Evolutionary conservation across 2,888 invertebrate genomes (phyloP), one percentile per base, ranked within the genome.

Genomic region (Phlogophora meticulosa): DNA sequence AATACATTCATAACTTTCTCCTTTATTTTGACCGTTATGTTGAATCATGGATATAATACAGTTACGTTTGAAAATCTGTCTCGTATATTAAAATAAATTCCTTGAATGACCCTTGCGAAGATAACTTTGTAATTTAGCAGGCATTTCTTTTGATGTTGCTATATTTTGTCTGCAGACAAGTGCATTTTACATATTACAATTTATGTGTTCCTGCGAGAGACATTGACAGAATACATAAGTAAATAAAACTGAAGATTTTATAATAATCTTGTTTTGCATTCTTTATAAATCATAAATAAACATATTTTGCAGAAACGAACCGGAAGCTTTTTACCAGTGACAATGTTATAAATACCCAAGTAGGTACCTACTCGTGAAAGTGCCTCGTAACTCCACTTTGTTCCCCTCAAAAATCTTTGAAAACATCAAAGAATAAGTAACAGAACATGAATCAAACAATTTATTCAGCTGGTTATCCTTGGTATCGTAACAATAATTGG

Each of bases 401-500:
- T 4, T 0, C 7, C 7, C 5, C 17, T n/a, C n/a, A 45, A 62
- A 48, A 38, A 52, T 38, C 13, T 34, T 13, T 20, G 15, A 51
- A 45, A 55, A 53, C 22, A 49, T 55, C 32, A 48, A 56, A 46
- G 17, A 45, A 38, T 53, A 55, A 45, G 67, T 58, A 72, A 46
- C 53, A 67, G 38, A 36, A 56, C 46, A 62, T 59, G 45, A 58
- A 52, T 34, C 24, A 28, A 73, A 68, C 46, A 40, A 58, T 67
- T 56, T 77, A 73, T 78, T 73, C 57, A 36, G 48, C 58, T 38
- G 62, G 51, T 58, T 61, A 61, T 58, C 17, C 24, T 73, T 48
- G 46, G 49, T 51, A 59, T 62, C 38, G 62, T 62, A 51, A 79
- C 80, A 83, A 82, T 88, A 87, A 88, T 88, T 87, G 87, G 87